Evolutionary conservation across 2,113 vertebrate species (phyloP).

Genomic region (Perccottus glenii): DNA sequence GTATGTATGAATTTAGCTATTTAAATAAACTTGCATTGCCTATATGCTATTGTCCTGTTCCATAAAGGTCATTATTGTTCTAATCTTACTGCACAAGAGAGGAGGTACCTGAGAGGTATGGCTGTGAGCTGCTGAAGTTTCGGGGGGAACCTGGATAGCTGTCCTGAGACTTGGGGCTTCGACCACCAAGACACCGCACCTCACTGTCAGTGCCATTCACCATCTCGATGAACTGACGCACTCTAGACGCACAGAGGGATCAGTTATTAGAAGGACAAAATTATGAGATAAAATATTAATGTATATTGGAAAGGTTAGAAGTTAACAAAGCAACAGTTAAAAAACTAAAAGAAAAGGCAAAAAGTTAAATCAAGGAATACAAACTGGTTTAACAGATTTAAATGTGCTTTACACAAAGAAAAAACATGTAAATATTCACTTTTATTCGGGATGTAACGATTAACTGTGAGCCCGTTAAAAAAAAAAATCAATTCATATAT

Average conservation of each 20-base stretch:
- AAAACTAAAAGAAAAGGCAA: background rate
- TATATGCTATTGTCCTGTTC: too few relatives aligned
- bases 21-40: too few relatives aligned
- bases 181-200: conserved; percentile 94
- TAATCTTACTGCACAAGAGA: background rate
- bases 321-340: background rate
- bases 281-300: background rate
- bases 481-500: too few relatives aligned
- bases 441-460: too few relatives aligned
- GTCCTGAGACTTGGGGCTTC: conserved; percentile 98
- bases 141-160: conserved; percentile 93
- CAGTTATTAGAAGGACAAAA: too few relatives aligned
- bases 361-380: too few relatives aligned
- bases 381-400: too few relatives aligned
- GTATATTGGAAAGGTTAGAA: background rate
- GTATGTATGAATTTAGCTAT: too few relatives aligned
- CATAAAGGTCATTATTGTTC: too few relatives aligned
- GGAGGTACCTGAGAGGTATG: conserved; percentile 86
- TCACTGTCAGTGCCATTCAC: conserved; percentile 99
- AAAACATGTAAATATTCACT: too few relatives aligned
- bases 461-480: too few relatives aligned
- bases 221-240: conserved; percentile 99
- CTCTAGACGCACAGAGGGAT: conserved; percentile 75
- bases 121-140: conserved; percentile 87
- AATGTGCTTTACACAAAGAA: too few relatives aligned